Conservation (phyloP, 53 echinoderm and acorn worm genomes). For the Antedon mediterranea region DNA sequence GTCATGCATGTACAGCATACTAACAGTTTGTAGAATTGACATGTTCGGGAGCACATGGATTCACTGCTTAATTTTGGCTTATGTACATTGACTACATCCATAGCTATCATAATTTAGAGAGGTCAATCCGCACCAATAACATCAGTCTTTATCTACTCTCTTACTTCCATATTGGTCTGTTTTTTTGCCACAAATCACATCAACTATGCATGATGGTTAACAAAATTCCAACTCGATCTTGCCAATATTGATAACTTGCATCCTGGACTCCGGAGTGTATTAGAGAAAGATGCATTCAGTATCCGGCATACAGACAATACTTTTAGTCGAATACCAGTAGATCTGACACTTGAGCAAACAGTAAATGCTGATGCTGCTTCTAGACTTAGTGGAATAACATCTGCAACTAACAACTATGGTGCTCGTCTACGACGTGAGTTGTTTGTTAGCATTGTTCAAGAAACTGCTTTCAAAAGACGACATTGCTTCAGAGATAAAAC, state of each 20-base stretch:
- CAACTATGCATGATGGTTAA: conserved; percentile 18
- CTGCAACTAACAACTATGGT: conserved; percentile 12
- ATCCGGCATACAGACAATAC: background rate
- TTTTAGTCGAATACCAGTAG: conserved; percentile 9
- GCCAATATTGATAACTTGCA: conserved; percentile 14
- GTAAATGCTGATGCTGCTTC: conserved; percentile 18
- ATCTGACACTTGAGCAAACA: conserved; percentile 20
- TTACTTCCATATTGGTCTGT: background rate
- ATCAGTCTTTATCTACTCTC: conserved; percentile 1
- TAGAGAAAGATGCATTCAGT: conserved; percentile 4
- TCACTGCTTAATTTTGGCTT: conserved; percentile 13
- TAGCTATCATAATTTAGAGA: background rate
- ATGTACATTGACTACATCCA: conserved; percentile 8
- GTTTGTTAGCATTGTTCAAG: background rate
- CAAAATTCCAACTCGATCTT: conserved; percentile 15
- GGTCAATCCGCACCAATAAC: conserved; percentile 5
- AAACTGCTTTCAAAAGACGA: background rate
- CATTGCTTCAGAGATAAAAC: background rate
- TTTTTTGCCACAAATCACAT: conserved; percentile 14
- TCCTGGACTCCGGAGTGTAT: conserved; percentile 6
- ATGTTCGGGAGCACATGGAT: background rate
- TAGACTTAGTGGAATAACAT: conserved; percentile 1
- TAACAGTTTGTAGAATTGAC: background rate
- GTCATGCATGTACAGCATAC: background rate
- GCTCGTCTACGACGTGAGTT: conserved; percentile 8